phyloP scores from a whole-genome alignment of 2,797 vertebrate species.

The Lophotriccus pileatus region DNA sequence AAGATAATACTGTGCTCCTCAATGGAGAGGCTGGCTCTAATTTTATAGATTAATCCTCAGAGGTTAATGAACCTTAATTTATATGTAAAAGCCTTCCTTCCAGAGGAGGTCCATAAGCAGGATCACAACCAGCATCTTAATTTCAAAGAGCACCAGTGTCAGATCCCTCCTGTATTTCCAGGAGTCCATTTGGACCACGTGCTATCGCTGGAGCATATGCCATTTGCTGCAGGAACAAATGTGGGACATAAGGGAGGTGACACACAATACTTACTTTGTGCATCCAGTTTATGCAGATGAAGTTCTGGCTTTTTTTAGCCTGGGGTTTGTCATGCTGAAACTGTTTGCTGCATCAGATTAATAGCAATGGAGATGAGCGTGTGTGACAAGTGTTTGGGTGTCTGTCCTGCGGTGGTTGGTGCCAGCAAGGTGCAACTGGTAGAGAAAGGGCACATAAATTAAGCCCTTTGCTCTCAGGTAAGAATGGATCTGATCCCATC shows the following conservation, averaged over 20 bases:
- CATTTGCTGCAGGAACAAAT: slow-evolving; percentile 29
- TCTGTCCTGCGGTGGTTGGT: neutral
- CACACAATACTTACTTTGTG: neutral
- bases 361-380: neutral
- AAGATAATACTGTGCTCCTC: neutral
- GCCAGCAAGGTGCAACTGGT: neutral
- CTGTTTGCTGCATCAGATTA: neutral
- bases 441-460: neutral
- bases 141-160: neutral
- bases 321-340: neutral
- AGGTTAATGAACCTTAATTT: neutral
- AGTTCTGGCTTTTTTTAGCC: slow-evolving; percentile 32
- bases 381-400: fast-evolving
- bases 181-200: fast-evolving
- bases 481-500: neutral
- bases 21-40: neutral
- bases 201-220: neutral
- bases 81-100: neutral
- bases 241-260: slow-evolving; percentile 8
- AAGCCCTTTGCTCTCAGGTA: neutral
- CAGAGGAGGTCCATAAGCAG: neutral
- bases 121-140: neutral
- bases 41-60: neutral
- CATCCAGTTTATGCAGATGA: neutral
- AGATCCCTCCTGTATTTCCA: neutral